Base-by-base conservation (phyloP, 2,113 vertebrate species). In the Podarcis cretensis region DNA sequence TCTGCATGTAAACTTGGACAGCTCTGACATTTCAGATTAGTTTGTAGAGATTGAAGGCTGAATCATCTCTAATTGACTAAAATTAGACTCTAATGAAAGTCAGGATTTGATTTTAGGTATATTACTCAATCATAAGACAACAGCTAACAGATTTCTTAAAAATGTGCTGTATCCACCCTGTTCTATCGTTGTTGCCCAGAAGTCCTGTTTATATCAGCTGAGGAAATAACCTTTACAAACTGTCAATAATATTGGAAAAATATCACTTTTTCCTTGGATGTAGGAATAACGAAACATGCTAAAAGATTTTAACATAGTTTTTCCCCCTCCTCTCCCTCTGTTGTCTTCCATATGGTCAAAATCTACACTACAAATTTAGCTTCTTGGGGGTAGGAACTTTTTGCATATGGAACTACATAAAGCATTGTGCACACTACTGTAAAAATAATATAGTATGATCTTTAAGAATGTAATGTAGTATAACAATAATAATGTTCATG, bases 251-350 rank as follows among this genome's bases (percentile, higher is more conserved):
- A 83, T 7, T 59, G n/a, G 79, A 48, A 85, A 85, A 32, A 89
- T 77, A 89, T 40, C 84, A 12, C 27, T 93, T 95, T 93, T 63
- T 21, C 1, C 40, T 81, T 78, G 63, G 75, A 69, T 84, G 83
- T 84, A 77, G 57, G 48, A 77, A 1, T 79, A 18, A 89, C 85
- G 88, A 68, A 69, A n/a, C 59, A 63, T 86, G 89, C 27, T 83
- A 37, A 48, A 32, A 75, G 77, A 59, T 10, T 78, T 91, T 16
- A 59, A 90, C 32, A 40, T 6, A 66, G 23, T 91, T 71, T 87
- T 89, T 14, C 69, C 9, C 0, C 10, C 40, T 5, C 5, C 14
- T 6, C 16, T 18, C 1, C 27, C 40, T 14, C 30, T 54, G 25
- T 32, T 69, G 3, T 81, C 20, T 73, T 12, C 32, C 9, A 9